Base-by-base conservation (phyloP, 2,113 vertebrate genomes). In the Lampris incognitus region DNA sequence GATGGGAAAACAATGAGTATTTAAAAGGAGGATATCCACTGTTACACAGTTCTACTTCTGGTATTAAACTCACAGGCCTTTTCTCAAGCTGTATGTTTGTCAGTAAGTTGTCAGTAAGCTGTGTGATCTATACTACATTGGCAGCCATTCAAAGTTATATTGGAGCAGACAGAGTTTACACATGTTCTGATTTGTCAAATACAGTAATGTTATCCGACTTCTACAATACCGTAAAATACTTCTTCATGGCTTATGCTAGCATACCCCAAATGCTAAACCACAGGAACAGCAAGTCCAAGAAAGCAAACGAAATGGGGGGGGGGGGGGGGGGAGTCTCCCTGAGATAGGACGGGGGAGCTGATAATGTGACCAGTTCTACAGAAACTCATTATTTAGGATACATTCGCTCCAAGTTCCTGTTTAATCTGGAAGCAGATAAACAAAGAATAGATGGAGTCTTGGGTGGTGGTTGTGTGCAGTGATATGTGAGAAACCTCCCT, bases 391-490 rank as follows among this genome's bases (percentile, higher is more conserved):
- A 76, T 56, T 60, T 11, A 6, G 48, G 86, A 87, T 82, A 75
- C 13, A 50, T 82, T 78, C 58, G 80, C 63, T 63, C 50, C 39
- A 70, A 76, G 66, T 85, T 88, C 79, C 83, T 84, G 72, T 84
- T 86, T 70, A 86, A 82, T 65, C 57, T 83, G 72, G 56, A 60
- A 73, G 74, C 24, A 72, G 82, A 84, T 76, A 83, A 85, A 89
- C 68, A 74, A 61, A 72, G 39, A 76, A 75, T 6, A 36, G 72
- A 37, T 55, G 64, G 38, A 39, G 2, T 55, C 39, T 59, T 38
- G 50, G 56, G 79, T 55, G 10, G 49, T 46, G 39, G 42, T 50
- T 66, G n/a, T 61, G 81, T 78, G 66, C 58, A 67, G 67, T 63
- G 61, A 52, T 76, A 79, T 46, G 78, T 10, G 68, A 91, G 88